Evolutionary conservation across 2,113 vertebrate species (phyloP).

Genomic region (Bathybates hornii): DNA sequence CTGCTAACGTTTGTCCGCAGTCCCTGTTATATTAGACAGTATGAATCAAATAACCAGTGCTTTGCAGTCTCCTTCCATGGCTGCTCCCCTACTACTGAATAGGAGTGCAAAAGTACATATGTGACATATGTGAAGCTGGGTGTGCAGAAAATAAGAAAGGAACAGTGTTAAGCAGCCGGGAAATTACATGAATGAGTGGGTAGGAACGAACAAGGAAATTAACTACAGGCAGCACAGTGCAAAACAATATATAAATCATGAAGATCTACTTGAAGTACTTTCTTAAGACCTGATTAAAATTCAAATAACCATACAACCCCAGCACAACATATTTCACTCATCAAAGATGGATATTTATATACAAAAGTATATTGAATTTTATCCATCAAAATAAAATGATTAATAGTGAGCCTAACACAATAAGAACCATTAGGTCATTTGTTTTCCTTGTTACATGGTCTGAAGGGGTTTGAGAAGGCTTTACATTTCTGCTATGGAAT

Average conservation of each 20-base stretch:
- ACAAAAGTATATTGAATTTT: neutral
- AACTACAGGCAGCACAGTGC: neutral
- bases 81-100: neutral
- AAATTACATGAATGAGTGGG: neutral
- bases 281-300: neutral
- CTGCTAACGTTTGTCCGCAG: accelerated
- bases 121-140: neutral
- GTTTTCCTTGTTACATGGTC: neutral
- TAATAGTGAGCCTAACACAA: neutral
- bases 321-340: neutral
- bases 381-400: neutral
- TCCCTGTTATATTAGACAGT: neutral
- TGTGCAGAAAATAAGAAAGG: neutral
- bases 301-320: neutral
- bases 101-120: neutral
- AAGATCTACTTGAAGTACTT: neutral
- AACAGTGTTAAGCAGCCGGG: neutral
- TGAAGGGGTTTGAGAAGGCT: neutral
- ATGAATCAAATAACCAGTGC: neutral
- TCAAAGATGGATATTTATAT: neutral
- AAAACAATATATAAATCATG: neutral
- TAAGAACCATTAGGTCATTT: neutral
- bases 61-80: neutral
- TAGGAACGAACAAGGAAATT: neutral
- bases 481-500: neutral